phyloP scores from a whole-genome alignment of 2,888 invertebrate species.

The Deilephila elpenor region DNA sequence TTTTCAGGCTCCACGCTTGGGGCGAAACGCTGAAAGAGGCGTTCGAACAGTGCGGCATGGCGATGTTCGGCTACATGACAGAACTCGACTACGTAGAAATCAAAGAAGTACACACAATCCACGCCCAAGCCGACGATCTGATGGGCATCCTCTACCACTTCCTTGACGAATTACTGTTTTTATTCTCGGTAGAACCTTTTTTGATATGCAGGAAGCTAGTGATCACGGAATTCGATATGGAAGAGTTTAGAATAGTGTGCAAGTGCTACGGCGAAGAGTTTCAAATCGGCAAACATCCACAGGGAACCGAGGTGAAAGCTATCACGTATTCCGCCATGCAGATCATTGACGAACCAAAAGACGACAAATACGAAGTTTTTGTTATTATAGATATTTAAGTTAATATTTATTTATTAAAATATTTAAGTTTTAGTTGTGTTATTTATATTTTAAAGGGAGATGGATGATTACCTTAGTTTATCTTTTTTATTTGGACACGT shows the following conservation, averaged over 20 bases:
- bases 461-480: too few relatives aligned
- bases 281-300: slow-evolving; percentile 95
- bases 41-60: slow-evolving; percentile 97
- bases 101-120: slow-evolving; percentile 90
- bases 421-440: background rate
- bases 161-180: slow-evolving; percentile 96
- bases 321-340: slow-evolving; percentile 99
- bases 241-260: slow-evolving; percentile 92
- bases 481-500: too few relatives aligned
- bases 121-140: slow-evolving; percentile 95
- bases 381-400: slow-evolving; percentile 97
- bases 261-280: slow-evolving; percentile 97
- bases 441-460: background rate
- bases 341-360: slow-evolving; percentile 89
- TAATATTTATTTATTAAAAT: slow-evolving; percentile 20
- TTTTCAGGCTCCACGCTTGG: slow-evolving; percentile 94
- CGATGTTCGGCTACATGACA: slow-evolving; percentile 99
- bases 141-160: slow-evolving; percentile 95
- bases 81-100: slow-evolving; percentile 94
- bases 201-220: slow-evolving; percentile 94
- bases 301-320: slow-evolving; percentile 99
- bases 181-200: slow-evolving; percentile 96
- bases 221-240: slow-evolving; percentile 93
- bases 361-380: slow-evolving; percentile 93
- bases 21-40: slow-evolving; percentile 94